Base-by-base conservation (phyloP, 1,140 invertebrate species). In the Drosophila tropicalis region DNA sequence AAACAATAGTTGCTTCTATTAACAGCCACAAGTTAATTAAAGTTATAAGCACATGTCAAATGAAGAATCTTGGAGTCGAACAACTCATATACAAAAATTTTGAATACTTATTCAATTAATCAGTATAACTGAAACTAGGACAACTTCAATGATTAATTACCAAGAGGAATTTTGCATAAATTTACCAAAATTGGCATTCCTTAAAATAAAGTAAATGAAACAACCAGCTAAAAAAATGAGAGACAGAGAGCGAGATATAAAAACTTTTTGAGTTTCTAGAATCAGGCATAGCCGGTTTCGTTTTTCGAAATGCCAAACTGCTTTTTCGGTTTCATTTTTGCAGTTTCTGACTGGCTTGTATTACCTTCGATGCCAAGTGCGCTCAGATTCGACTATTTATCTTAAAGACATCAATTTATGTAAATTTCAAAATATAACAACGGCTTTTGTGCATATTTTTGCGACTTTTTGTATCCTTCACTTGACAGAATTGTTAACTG, bases 401-500 rank as follows among this genome's bases (percentile, higher is more conserved):
- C 29, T 61, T 39, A 54, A 17, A 67, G 44, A 22, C 17, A 51
- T 51, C 17, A 68, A 63, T 34, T 64, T 71, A 77, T 77, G 74
- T 62, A 77, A 77, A 77, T 77, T 76, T 60, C 5, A 58, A 65
- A 68, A 76, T 70, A 76, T 73, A 76, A 76, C 70, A 76, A 44
- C 72, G 65, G 66, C 72, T n/a, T 72, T 6, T 63, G 10, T 36
- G 13, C 56, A 15, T 77, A 63, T 76, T 84, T 76, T 76, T 62
- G 67, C 74, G 44, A 71, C 39, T 60, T 36, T 29, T 76, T 39
- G 51, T 67, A 76, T 77, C 75, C 73, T 77, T 77, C 75, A 80
- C 67, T 71, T 84, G 81, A 71, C 73, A 78, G 81, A 71, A 70
- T 29, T 70, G 73, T 69, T 73, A 86, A 87, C 81, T 85, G 57